phyloP scores from a whole-genome alignment of 1,140 invertebrate species.

The Nymphalis io region DNA sequence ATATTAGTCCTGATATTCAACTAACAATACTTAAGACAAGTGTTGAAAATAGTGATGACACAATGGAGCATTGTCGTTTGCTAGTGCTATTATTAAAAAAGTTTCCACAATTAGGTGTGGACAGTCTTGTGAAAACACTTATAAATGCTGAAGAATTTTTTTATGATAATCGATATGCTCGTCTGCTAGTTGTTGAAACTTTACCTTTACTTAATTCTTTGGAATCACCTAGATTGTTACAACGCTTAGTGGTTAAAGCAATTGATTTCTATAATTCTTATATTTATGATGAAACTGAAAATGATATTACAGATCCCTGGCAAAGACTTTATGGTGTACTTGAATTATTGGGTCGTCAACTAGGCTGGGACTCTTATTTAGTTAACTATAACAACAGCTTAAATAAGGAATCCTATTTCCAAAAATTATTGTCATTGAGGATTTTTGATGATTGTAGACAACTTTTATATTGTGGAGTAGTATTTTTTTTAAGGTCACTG shows the following conservation, averaged over 20 bases:
- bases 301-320: constrained; percentile 89
- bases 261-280: constrained; percentile 85
- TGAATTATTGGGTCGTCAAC: constrained; percentile 87
- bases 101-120: constrained; percentile 92
- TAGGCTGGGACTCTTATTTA: constrained; percentile 88
- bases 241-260: constrained; percentile 83
- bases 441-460: constrained; percentile 82
- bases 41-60: constrained; percentile 92
- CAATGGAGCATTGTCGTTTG: constrained; percentile 92
- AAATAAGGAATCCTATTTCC: constrained; percentile 86
- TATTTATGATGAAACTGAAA: constrained; percentile 83
- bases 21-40: constrained; percentile 88
- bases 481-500: constrained; percentile 86
- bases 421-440: constrained; percentile 82
- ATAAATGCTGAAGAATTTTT: constrained; percentile 89
- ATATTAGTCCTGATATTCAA: constrained; percentile 86
- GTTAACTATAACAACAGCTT: constrained; percentile 75
- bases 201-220: constrained; percentile 86
- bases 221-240: constrained; percentile 84
- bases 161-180: constrained; percentile 87
- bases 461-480: constrained; percentile 84
- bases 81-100: constrained; percentile 88
- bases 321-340: constrained; percentile 88
- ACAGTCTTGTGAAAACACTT: constrained; percentile 88
- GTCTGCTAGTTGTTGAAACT: constrained; percentile 87